phyloP scores from a whole-genome alignment of 2,797 vertebrate species.

The Siniperca scherzeri region DNA sequence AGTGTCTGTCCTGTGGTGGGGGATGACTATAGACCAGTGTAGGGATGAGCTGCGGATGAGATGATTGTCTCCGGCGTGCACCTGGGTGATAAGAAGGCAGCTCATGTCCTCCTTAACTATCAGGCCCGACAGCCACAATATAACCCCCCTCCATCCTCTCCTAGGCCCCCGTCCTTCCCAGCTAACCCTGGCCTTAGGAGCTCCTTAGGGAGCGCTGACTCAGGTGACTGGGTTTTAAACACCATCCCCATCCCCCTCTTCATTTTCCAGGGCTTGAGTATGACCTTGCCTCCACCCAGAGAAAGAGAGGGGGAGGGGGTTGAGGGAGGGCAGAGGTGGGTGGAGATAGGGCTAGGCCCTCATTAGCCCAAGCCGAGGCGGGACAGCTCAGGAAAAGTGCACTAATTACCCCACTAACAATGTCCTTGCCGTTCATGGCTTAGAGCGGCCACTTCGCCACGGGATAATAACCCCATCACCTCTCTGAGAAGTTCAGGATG shows the following conservation, averaged over 20 bases:
- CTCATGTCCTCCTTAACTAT: conserved; percentile 85
- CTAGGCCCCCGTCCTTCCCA: conserved; percentile 66
- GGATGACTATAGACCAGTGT: conserved; percentile 81
- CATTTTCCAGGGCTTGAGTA: conserved; percentile 68
- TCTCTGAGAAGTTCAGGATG: conserved; percentile 80
- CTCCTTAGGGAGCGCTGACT: conserved; percentile 89
- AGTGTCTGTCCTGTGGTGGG: conserved; percentile 58
- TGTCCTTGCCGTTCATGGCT: conserved; percentile 86
- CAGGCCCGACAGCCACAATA: conserved; percentile 61
- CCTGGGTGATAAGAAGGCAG: conserved; percentile 78
- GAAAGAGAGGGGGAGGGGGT: conserved; percentile 50
- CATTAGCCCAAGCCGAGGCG: conserved; percentile 81
- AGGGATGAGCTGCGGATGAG: conserved; percentile 83
- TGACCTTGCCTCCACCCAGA: conserved; percentile 84
- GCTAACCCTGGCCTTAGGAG: conserved; percentile 65
- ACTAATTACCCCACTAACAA: conserved; percentile 88
- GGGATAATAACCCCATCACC: conserved; percentile 84
- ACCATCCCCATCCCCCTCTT: conserved; percentile 67
- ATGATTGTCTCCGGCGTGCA: conserved; percentile 79
- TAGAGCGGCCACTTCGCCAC: conserved; percentile 77
- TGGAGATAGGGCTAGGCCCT: conserved; percentile 76
- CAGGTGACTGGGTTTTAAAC: conserved; percentile 87
- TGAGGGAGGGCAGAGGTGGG: conserved; percentile 62
- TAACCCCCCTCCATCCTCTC: conserved; percentile 51
- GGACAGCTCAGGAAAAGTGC: conserved; percentile 82